These are phyloP conservation scores for Aeoliscus strigatus DNA, from an alignment of 2,797 vertebrate genomes.

Conservation along the genomic window DNA sequence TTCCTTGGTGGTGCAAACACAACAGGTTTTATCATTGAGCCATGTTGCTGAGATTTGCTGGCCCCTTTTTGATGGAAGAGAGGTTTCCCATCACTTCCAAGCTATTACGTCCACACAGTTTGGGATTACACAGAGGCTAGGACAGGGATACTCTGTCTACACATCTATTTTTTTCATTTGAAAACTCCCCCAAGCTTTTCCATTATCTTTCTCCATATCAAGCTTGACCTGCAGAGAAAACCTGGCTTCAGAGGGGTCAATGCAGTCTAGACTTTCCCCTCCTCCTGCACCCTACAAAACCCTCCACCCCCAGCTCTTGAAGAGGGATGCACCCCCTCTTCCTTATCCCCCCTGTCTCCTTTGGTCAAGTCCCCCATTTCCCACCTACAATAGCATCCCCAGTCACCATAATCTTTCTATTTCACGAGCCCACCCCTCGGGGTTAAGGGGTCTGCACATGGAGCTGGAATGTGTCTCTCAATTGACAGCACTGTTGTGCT, in stretches of 20 bases:
- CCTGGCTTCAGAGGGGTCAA: slow-evolving; percentile 84
- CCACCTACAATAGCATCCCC: slow-evolving; percentile 67
- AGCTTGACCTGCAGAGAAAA: slow-evolving; percentile 78
- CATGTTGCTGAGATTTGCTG: slow-evolving; percentile 42
- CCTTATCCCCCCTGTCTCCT: slow-evolving; percentile 34
- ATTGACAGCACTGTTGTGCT: slow-evolving; percentile 64
- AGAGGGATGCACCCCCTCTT: not conserved
- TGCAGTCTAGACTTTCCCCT: slow-evolving; percentile 78
- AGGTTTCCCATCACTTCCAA: slow-evolving; percentile 74
- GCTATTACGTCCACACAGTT: slow-evolving; percentile 78
- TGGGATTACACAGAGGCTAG: slow-evolving; percentile 67
- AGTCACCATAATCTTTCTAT: slow-evolving; percentile 77
- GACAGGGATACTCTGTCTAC: slow-evolving; percentile 71
- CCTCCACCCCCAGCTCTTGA: slow-evolving; percentile 54
- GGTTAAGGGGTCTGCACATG: slow-evolving; percentile 69
- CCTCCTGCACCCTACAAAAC: slow-evolving; percentile 60
- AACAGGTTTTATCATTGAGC: slow-evolving; percentile 44
- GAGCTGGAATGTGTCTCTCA: slow-evolving; percentile 68
- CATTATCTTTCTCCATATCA: slow-evolving; percentile 85
- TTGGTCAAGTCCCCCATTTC: slow-evolving; percentile 61
- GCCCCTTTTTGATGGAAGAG: slow-evolving; percentile 64
- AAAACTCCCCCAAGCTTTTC: slow-evolving; percentile 86
- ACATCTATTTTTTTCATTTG: slow-evolving; percentile 79
- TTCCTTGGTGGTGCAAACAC: slow-evolving; percentile 26
- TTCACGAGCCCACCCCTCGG: slow-evolving; percentile 74